Evolutionary conservation across 2,888 invertebrate genomes (phyloP).

Genomic region (Phengaris arion): DNA sequence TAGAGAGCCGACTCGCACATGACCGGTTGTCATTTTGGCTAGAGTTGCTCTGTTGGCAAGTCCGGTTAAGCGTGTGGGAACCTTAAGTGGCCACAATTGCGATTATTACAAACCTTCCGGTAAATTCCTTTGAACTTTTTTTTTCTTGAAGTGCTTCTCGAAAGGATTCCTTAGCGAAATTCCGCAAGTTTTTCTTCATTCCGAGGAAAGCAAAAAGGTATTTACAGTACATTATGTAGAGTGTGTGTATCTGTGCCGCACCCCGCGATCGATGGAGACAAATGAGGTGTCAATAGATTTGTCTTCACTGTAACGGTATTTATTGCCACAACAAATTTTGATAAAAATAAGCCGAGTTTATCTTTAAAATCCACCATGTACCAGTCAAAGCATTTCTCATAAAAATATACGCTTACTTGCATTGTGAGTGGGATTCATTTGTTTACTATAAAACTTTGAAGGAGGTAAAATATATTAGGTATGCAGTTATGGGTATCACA

Average conservation of each 20-base stretch:
- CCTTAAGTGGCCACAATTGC: not conserved
- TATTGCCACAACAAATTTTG: conserved; percentile 20
- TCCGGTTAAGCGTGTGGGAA: not conserved
- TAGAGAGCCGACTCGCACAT: not conserved
- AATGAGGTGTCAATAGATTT: conserved; percentile 27
- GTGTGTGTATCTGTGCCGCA: conserved; percentile 16
- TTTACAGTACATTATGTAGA: conserved; percentile 28
- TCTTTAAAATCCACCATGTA: not conserved
- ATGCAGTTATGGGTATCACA: too few relatives aligned
- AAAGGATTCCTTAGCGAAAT: not conserved
- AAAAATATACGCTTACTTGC: too few relatives aligned
- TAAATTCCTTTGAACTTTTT: conserved; percentile 5
- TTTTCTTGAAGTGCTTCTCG: not conserved
- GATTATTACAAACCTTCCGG: conserved; percentile 6
- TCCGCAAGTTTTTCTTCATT: conserved; percentile 6
- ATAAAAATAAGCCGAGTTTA: not conserved
- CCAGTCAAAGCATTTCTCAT: too few relatives aligned
- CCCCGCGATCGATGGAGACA: conserved; percentile 25
- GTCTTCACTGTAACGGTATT: conserved; percentile 16
- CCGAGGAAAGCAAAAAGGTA: conserved; percentile 16
- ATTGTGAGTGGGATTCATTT: too few relatives aligned
- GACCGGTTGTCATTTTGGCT: not conserved
- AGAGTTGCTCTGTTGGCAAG: not conserved
- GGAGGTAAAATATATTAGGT: too few relatives aligned
- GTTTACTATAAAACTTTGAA: too few relatives aligned